Percentiles rank a stretch among this genome's conserved stretches.
Conservation (phyloP, 2,797 vertebrate species). For the Sebastolobus altivelis region DNA sequence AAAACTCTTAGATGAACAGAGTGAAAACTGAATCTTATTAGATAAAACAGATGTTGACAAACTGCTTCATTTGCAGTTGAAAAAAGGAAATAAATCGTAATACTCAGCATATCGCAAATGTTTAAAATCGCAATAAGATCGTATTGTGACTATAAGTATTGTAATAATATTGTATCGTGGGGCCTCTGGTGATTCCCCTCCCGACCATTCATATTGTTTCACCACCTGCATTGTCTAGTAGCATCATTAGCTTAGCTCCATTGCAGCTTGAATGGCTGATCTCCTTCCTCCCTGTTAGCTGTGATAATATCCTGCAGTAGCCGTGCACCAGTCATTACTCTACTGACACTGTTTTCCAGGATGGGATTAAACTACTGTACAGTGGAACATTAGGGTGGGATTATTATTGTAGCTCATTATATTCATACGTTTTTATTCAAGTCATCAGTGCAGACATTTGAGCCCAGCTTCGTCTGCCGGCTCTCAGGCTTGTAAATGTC, state of each 20-base stretch:
- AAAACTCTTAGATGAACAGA: too few relatives aligned
- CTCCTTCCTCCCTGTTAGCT: background rate
- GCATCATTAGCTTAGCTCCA: background rate
- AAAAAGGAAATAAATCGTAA: too few relatives aligned
- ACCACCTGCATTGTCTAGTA: background rate
- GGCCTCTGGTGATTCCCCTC: too few relatives aligned
- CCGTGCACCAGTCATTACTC: background rate
- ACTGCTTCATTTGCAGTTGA: too few relatives aligned
- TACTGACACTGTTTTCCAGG: background rate
- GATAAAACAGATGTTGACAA: too few relatives aligned
- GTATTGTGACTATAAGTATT: too few relatives aligned
- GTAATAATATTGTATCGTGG: too few relatives aligned
- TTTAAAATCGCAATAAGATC: too few relatives aligned
- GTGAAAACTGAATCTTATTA: too few relatives aligned
- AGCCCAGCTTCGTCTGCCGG: constrained; percentile 23
- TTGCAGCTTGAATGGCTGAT: background rate
- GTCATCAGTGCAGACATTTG: constrained; percentile 65
- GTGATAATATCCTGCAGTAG: background rate
- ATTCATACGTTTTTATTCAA: constrained; percentile 37
- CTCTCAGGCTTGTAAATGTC: constrained; percentile 1
- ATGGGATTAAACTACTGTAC: background rate
- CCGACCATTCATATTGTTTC: background rate
- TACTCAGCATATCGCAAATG: too few relatives aligned
- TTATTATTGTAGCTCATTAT: constrained; percentile 40
- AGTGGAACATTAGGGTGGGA: constrained; percentile 1